Evolutionary conservation across 1,140 invertebrate species (phyloP), one percentile per base, ranked within the genome.

Genomic region (Druon quercuslanigerum): DNA sequence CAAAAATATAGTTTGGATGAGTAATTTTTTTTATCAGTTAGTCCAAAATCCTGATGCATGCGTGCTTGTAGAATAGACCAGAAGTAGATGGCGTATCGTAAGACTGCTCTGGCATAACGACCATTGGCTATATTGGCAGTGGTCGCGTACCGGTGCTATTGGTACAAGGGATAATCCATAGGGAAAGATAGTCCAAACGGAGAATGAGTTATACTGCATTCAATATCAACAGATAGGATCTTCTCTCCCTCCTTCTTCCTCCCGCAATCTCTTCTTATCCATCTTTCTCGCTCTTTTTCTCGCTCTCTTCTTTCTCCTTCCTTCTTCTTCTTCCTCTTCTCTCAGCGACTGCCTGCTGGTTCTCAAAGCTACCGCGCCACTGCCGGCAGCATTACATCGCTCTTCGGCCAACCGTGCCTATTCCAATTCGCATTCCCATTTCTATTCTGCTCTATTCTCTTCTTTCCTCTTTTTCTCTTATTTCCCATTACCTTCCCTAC

Each of bases 131-230:
- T 46, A 66, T 66, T 66, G 60, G 33, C 60, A 66, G 60, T 66
- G 60, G 25, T 33, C 60, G 60, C 25, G 20, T 66, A 66, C 60
- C 60, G 14, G 60, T 46, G 33, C 60, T 60, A 60, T 60, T 60
- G 57, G 57, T 60, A 60, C 57, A 60, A 60, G 57, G 57, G 57
- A 60, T 60, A 60, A 60, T 60, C 57, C 57, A 60, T 60, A 60
- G 57, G 57, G 33, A 66, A 40, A 40, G 78, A 76, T 79, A 79
- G 74, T 77, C 80, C 80, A 79, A 79, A 82, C 78, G 74, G 76
- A 82, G 80, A 82, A 82, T 82, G 80, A 82, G 80, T 82, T 82
- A 82, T 82, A 79, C 73, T 78, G 80, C 80, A 82, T 82, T 82
- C 74, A 82, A 79, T 80, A 82, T 82, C 80, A 82, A 70, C 80